Evolutionary conservation across 2,113 vertebrate genomes (phyloP).

Genomic region (Myiagra hebetior): DNA sequence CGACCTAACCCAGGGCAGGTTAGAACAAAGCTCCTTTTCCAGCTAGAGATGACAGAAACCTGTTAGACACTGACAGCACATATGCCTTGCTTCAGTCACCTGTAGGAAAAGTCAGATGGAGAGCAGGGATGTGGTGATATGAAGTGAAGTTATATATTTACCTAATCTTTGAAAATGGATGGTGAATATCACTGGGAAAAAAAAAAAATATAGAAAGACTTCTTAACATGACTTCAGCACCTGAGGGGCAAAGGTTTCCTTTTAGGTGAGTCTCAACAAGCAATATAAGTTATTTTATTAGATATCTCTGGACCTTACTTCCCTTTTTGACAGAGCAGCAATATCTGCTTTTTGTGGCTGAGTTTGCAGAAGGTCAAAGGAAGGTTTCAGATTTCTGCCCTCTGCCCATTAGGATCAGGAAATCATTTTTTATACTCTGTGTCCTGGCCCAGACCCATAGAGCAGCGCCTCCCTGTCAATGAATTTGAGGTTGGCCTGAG

Average conservation of each 20-base stretch:
- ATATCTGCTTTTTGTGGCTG: neutral
- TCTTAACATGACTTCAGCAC: neutral
- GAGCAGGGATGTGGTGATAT: neutral
- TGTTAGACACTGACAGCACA: neutral
- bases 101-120: neutral
- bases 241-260: neutral
- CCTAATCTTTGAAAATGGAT: neutral
- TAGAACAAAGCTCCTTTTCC: neutral
- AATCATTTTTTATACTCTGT: neutral
- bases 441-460: neutral
- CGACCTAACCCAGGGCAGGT: neutral
- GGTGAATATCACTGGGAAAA: rapidly evolving
- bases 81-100: neutral
- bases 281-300: neutral
- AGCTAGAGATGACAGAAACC: neutral
- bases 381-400: neutral
- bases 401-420: neutral
- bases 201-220: neutral
- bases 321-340: neutral
- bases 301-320: neutral
- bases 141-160: neutral
- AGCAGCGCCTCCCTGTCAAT: neutral
- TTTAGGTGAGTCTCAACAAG: neutral
- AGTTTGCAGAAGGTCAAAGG: neutral
- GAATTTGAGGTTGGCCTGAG: neutral